These are phyloP conservation scores for Tuberolachnus salignus DNA, from an alignment of 2,888 invertebrate species.

Conservation along the genomic window DNA sequence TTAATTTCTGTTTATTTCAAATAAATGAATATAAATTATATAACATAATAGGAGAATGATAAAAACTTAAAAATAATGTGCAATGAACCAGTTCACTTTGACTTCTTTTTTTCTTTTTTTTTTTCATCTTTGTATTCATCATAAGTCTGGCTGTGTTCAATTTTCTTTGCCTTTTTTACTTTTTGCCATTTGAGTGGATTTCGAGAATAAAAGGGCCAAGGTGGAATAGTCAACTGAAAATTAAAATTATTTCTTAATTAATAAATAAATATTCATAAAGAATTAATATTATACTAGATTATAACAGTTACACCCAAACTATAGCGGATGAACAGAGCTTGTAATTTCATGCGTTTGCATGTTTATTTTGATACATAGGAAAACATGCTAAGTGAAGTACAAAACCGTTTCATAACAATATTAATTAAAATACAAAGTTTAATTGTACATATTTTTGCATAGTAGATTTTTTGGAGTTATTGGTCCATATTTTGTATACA, in stretches of 20 bases:
- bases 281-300: no score
- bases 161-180: slow-evolving; percentile 63
- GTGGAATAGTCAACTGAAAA: slow-evolving; percentile 81
- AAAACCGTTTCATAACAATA: no score
- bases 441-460: no score
- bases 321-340: no score
- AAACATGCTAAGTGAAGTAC: no score
- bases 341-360: no score
- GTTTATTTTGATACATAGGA: no score
- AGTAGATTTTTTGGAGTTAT: no score
- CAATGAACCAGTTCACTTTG: slow-evolving; percentile 2
- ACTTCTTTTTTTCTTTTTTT: slow-evolving; percentile 57
- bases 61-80: neutral
- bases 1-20: slow-evolving; percentile 8
- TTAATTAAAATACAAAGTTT: no score
- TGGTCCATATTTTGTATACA: no score
- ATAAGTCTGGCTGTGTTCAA: slow-evolving; percentile 29
- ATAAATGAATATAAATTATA: slow-evolving; percentile 21
- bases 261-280: no score
- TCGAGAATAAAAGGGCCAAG: slow-evolving; percentile 94
- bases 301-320: no score
- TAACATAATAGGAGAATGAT: slow-evolving; percentile 38
- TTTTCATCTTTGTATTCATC: slow-evolving; percentile 56
- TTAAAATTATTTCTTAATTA: slow-evolving; percentile 32
- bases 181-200: slow-evolving; percentile 91